Evolutionary conservation across 2,797 vertebrate species (phyloP).

Genomic region (Falco novaeseelandiae): DNA sequence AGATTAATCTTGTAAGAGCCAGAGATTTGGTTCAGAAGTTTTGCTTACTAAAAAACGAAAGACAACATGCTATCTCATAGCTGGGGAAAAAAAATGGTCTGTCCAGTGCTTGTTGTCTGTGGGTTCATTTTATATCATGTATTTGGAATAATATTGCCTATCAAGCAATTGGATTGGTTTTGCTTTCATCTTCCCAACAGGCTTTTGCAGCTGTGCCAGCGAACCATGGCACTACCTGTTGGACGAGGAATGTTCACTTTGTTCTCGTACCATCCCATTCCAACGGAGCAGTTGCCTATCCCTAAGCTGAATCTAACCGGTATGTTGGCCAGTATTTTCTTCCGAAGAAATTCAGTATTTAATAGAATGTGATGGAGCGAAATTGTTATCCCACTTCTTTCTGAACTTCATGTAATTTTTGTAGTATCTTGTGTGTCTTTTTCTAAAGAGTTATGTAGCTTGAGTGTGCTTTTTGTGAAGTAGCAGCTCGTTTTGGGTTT

Average conservation of each 20-base stretch:
- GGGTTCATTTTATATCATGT: background rate
- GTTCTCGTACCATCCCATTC: conserved; percentile 95
- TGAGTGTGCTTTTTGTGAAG: background rate
- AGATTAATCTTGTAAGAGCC: background rate
- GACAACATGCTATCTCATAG: background rate
- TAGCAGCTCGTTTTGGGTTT: background rate
- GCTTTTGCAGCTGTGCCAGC: conserved; percentile 89
- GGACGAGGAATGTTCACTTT: conserved; percentile 96
- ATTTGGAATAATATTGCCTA: background rate
- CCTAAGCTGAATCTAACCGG: conserved; percentile 97
- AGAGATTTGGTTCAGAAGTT: background rate
- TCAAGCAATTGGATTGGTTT: background rate
- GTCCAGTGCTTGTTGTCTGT: background rate
- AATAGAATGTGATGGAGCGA: background rate
- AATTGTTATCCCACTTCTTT: background rate
- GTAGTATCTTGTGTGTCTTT: background rate
- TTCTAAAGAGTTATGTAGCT: background rate
- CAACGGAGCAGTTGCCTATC: conserved; percentile 93
- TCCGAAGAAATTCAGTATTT: background rate
- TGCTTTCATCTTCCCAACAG: conserved; percentile 50
- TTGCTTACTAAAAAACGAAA: background rate
- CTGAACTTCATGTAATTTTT: background rate
- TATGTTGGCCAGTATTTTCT: conserved; percentile 53
- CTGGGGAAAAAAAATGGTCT: rapidly evolving
- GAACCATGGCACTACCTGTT: conserved; percentile 95